These are phyloP conservation scores for Barbus barbus DNA, from an alignment of 2,113 vertebrate genomes.

Conservation along the genomic window DNA sequence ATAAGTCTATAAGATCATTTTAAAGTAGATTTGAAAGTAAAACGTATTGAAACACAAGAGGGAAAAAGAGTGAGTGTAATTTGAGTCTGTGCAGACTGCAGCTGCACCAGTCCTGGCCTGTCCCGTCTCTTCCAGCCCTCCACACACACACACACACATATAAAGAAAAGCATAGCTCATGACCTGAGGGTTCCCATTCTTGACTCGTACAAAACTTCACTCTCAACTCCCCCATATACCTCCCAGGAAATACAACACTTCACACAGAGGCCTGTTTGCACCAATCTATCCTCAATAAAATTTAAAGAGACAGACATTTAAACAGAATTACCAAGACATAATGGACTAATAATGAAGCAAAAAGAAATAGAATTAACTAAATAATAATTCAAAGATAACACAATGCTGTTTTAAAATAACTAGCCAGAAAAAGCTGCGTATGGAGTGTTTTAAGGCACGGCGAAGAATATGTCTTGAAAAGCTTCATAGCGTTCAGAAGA, in stretches of 20 bases:
- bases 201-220: neutral
- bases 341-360: neutral
- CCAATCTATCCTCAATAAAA: neutral
- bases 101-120: slow-evolving; percentile 64
- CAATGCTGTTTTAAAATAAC: neutral
- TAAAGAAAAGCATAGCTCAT: slow-evolving; percentile 22
- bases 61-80: slow-evolving; percentile 41
- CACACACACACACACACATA: neutral
- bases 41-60: neutral
- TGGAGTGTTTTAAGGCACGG: neutral
- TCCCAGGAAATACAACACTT: slow-evolving; percentile 18
- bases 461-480: neutral
- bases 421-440: neutral
- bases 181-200: slow-evolving; percentile 56
- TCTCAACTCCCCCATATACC: neutral
- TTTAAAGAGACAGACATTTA: neutral
- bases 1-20: neutral
- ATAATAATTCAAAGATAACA: neutral
- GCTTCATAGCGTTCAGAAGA: no score
- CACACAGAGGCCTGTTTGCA: neutral
- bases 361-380: neutral
- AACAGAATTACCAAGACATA: neutral
- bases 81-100: slow-evolving; percentile 35
- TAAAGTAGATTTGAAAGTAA: neutral
- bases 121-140: slow-evolving; percentile 29